A percentile compares a stretch with the other conserved stretches of the same genome.
These are phyloP conservation scores for Circaetus gallicus DNA, from an alignment of 2,113 vertebrate genomes.

Conservation along the genomic window DNA sequence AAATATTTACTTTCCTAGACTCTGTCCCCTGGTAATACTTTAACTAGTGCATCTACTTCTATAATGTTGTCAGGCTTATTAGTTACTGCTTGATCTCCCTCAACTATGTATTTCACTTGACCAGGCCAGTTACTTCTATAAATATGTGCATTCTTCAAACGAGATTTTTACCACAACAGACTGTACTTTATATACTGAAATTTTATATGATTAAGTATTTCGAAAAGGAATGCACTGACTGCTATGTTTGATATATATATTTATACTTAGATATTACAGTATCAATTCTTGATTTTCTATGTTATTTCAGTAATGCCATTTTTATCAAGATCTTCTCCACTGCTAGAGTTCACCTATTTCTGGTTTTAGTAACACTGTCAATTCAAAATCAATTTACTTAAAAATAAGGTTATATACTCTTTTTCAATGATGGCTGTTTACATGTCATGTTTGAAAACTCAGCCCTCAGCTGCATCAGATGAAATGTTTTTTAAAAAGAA, in stretches of 20 bases:
- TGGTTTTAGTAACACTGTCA: neutral
- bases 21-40: neutral
- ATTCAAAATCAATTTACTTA: neutral
- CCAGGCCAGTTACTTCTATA: neutral
- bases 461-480: neutral
- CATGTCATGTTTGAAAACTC: neutral
- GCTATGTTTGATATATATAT: neutral
- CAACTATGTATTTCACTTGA: neutral
- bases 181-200: neutral
- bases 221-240: neutral
- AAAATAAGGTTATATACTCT: neutral
- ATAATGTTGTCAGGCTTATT: neutral
- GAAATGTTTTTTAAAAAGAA: neutral
- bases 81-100: neutral
- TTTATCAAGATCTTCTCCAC: neutral
- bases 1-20: neutral
- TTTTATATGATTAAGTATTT: neutral
- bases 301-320: neutral
- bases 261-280: neutral
- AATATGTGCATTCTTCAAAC: neutral
- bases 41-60: neutral
- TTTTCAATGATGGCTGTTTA: neutral
- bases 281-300: neutral
- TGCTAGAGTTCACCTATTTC: neutral
- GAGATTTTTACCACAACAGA: neutral